Evolutionary conservation across 1,140 invertebrate species (phyloP).

Genomic region (Lepidurus arcticus): DNA sequence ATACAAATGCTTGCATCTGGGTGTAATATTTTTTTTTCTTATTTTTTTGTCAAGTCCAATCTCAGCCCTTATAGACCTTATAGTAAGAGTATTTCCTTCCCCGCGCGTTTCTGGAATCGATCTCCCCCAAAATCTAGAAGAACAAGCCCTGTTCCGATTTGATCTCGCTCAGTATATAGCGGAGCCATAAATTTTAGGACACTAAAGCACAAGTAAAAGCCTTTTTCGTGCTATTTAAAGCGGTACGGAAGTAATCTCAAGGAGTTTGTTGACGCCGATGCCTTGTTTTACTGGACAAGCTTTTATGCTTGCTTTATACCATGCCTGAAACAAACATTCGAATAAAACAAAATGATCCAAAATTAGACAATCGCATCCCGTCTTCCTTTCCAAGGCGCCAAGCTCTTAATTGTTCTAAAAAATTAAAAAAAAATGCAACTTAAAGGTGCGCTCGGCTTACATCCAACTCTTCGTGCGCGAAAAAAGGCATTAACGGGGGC

Average conservation of each 20-base stretch:
- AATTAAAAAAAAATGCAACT: too few relatives aligned
- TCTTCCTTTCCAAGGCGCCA: too few relatives aligned
- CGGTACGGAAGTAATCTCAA: conserved; percentile 18
- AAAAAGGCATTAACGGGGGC: too few relatives aligned
- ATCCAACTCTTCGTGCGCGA: too few relatives aligned
- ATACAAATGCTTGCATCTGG: conserved; percentile 2
- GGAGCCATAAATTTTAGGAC: conserved; percentile 6
- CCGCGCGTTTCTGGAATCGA: neutral
- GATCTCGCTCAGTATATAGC: neutral
- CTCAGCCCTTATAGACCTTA: neutral
- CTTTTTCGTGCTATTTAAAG: neutral
- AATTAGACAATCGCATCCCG: too few relatives aligned
- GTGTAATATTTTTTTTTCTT: neutral
- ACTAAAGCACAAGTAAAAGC: neutral
- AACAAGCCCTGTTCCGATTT: neutral
- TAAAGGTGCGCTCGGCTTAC: too few relatives aligned
- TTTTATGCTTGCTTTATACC: too few relatives aligned
- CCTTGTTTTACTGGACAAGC: neutral
- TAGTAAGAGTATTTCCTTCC: neutral
- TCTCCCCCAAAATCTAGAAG: neutral
- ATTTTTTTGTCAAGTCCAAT: neutral
- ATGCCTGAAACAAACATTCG: too few relatives aligned
- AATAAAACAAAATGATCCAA: too few relatives aligned
- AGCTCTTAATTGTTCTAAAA: too few relatives aligned
- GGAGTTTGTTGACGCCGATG: neutral